Percentiles rank a stretch among this genome's conserved stretches.
Conservation (phyloP, 2,888 invertebrate genomes). For the Melanargia galathea region DNA sequence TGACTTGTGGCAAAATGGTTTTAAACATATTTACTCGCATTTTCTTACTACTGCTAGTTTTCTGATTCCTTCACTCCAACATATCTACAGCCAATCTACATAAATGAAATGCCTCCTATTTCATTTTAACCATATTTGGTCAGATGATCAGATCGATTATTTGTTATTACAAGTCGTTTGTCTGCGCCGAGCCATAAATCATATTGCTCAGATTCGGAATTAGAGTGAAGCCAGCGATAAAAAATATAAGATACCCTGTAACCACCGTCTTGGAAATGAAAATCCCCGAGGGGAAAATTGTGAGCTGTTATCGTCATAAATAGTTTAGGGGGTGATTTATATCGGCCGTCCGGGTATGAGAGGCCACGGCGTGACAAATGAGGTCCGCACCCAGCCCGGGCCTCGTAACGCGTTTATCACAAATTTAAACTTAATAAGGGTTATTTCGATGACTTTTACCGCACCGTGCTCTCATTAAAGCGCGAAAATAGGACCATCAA, state of each 20-base stretch:
- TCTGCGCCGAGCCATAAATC: background rate
- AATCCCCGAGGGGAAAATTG: conserved; percentile 44
- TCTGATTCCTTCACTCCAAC: too few relatives aligned
- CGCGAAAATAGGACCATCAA: conserved; percentile 42
- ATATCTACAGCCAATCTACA: too few relatives aligned
- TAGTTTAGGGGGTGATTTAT: conserved; percentile 62
- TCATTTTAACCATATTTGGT: background rate
- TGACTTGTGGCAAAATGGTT: too few relatives aligned
- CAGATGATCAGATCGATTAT: too few relatives aligned
- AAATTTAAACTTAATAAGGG: conserved; percentile 49
- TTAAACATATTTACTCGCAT: too few relatives aligned
- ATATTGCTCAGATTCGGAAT: conserved; percentile 31
- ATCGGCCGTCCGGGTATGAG: conserved; percentile 49
- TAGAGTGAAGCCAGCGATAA: conserved; percentile 43
- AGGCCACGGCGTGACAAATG: conserved; percentile 56
- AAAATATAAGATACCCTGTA: conserved; percentile 49
- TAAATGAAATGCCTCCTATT: too few relatives aligned
- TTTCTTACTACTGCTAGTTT: too few relatives aligned
- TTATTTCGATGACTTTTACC: conserved; percentile 43
- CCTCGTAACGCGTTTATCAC: conserved; percentile 50
- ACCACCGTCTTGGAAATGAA: conserved; percentile 49
- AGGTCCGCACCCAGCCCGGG: conserved; percentile 44
- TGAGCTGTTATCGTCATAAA: conserved; percentile 61
- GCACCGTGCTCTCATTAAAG: conserved; percentile 43
- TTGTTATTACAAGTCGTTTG: background rate